phyloP scores from a whole-genome alignment of 2,888 invertebrate genomes.

The Netelia melanura region DNA sequence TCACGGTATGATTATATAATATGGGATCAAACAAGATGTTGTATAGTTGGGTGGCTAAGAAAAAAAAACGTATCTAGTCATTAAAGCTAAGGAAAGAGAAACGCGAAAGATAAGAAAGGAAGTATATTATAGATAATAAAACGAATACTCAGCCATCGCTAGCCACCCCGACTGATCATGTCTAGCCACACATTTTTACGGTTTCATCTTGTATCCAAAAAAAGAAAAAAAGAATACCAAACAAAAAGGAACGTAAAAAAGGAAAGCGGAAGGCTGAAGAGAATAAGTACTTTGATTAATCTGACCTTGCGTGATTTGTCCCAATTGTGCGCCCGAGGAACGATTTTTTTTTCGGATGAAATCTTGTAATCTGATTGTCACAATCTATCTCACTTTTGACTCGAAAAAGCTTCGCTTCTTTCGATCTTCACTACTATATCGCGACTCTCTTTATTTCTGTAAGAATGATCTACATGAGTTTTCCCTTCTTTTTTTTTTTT shows the following conservation, averaged over 20 bases:
- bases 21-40: constrained; percentile 83
- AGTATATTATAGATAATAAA: constrained; percentile 71
- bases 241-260: constrained; percentile 23
- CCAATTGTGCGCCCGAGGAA: constrained; percentile 50
- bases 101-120: constrained; percentile 66
- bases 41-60: constrained; percentile 81
- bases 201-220: constrained; percentile 72
- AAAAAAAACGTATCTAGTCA: constrained; percentile 82
- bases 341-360: constrained; percentile 33
- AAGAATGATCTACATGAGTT: background rate
- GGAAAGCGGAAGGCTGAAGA: constrained; percentile 13
- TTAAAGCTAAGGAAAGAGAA: constrained; percentile 77
- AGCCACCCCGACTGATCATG: constrained; percentile 81
- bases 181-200: constrained; percentile 78
- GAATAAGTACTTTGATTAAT: constrained; percentile 57
- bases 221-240: constrained; percentile 32
- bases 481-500: background rate
- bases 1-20: constrained; percentile 78
- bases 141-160: constrained; percentile 78
- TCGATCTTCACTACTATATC: constrained; percentile 25
- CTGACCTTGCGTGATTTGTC: constrained; percentile 75
- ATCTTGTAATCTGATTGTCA: constrained; percentile 25
- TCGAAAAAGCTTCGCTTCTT: constrained; percentile 15
- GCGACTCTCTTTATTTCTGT: background rate
- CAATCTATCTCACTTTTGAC: constrained; percentile 23